Evolutionary conservation across 2,888 invertebrate species (phyloP).

Genomic region (Drosophila recens): DNA sequence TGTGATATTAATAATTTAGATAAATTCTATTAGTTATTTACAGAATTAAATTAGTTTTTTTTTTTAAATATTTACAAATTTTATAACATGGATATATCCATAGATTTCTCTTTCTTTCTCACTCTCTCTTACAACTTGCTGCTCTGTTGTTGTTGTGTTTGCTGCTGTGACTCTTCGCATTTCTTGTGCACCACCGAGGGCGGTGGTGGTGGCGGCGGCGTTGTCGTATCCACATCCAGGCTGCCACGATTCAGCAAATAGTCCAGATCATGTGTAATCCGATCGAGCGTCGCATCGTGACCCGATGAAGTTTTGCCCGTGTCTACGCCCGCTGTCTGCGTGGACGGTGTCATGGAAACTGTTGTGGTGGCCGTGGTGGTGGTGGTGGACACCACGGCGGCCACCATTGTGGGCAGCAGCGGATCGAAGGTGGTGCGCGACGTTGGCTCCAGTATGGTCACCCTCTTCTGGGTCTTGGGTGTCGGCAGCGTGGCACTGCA

Average conservation of each 20-base stretch:
- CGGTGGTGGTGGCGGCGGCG: conserved; percentile 62
- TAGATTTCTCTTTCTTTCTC: not conserved
- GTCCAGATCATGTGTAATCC: conserved; percentile 93
- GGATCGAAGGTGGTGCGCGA: conserved; percentile 83
- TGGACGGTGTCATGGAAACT: conserved; percentile 40
- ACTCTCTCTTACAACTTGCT: conserved; percentile 42
- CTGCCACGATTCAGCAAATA: conserved; percentile 89
- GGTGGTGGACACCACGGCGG: conserved; percentile 69
- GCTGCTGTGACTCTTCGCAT: conserved; percentile 54
- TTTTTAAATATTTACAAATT: conserved; percentile 23
- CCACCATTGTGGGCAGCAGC: conserved; percentile 82
- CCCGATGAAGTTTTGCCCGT: conserved; percentile 20
- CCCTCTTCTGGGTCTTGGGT: conserved; percentile 84
- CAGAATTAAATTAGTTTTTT: conserved; percentile 3
- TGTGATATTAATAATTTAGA: not conserved
- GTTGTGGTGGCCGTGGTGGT: conserved; percentile 57
- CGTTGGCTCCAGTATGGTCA: conserved; percentile 84
- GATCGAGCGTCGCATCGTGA: conserved; percentile 88
- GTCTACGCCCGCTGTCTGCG: conserved; percentile 53
- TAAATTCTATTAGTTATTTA: conserved; percentile 15
- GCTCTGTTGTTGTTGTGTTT: conserved; percentile 37
- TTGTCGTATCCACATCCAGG: conserved; percentile 48
- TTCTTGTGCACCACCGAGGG: conserved; percentile 56
- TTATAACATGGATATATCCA: not conserved
- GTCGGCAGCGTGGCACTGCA: conserved; percentile 68